Evolutionary conservation across 2,797 vertebrate genomes (phyloP), one percentile per base, ranked within the genome.

Genomic region (Orestias chungarensis): DNA sequence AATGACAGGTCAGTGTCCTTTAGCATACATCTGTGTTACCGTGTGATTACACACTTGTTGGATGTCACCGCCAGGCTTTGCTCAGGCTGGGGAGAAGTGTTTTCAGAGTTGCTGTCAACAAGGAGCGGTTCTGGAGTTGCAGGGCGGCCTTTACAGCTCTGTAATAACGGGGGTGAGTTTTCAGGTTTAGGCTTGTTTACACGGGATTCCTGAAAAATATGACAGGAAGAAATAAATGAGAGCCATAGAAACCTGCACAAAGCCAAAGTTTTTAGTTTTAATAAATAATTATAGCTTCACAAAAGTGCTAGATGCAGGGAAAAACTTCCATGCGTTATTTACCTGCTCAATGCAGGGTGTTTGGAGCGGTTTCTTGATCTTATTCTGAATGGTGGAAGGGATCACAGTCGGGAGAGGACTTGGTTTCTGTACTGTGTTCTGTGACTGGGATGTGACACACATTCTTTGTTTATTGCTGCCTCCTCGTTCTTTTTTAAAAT

Each of bases 401-500:
- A 85, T 31, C 65, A 87, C 57, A 85, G 92, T 66, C 52, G 69
- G 94, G 88, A 50, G 83, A 67, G 47, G 89, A 80, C n/a, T 92
- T 75, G 66, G 87, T 79, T n/a, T 91, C 80, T 38, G 92, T 89
- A 82, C 68, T 62, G 76, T 65, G 70, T 74, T 80, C 66, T 79
- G 76, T 50, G 86, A 65, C 20, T 69, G 72, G 57, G 82, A 66
- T 49, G 54, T 0, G 14, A 6, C 25, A 0, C 76, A 29, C 9
- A 33, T 95, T 54, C 89, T 91, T 33, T 94, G 88, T 68, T 88
- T 93, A 86, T 96, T 97, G 0, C 92, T 92, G 80, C 94, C 93
- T 54, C 96, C 96, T 0, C 92, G 96, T 86, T 97, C 97, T 31
- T 97, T 99, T 88, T 96, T 96, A 88, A 96, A 99, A 86, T 96